These are phyloP conservation scores for Micronycteris hirsuta DNA, from an alignment of 2,113 vertebrate species.

Conservation along the genomic window DNA sequence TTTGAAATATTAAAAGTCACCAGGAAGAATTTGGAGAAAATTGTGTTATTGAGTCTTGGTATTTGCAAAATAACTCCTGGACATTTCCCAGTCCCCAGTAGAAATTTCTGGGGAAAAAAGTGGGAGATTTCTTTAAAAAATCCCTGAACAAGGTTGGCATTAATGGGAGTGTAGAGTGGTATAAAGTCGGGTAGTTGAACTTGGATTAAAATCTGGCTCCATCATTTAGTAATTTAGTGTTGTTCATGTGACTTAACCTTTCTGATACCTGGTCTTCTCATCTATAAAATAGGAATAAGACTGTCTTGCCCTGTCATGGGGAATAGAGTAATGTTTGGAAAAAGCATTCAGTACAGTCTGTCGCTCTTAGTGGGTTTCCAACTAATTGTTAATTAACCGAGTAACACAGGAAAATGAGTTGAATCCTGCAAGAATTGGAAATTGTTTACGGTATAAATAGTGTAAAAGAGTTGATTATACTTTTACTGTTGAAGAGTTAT, in stretches of 20 bases:
- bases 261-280: neutral
- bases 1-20: conserved; percentile 1
- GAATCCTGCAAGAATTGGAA: conserved; percentile 9
- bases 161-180: neutral
- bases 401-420: neutral
- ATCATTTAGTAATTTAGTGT: neutral
- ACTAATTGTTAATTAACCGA: neutral
- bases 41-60: neutral
- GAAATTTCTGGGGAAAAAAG: neutral
- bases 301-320: neutral
- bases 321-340: neutral
- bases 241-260: neutral
- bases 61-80: neutral
- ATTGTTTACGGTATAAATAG: neutral
- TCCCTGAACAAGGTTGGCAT: neutral
- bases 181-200: neutral
- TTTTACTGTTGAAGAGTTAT: conserved; percentile 1
- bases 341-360: neutral
- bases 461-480: neutral
- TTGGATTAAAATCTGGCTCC: neutral
- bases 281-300: neutral
- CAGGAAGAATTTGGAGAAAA: conserved; percentile 10
- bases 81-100: neutral
- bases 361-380: neutral
- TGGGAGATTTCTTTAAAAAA: neutral